These are phyloP conservation scores for Lathamus discolor DNA, from an alignment of 2,113 vertebrate genomes.

Conservation along the genomic window DNA sequence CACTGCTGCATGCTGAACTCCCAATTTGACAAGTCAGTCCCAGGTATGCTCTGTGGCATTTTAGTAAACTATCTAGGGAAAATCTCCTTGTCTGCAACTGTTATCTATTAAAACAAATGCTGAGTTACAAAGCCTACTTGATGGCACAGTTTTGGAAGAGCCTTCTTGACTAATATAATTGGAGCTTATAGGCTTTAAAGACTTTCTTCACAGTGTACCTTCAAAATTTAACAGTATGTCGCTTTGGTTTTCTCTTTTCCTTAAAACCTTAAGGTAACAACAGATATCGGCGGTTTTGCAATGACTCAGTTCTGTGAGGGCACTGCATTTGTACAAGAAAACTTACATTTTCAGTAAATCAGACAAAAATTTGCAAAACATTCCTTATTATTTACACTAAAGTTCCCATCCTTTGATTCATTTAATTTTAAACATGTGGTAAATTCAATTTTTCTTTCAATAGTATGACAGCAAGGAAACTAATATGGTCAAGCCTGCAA, in stretches of 20 bases:
- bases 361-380: neutral
- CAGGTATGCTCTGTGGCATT: neutral
- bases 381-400: neutral
- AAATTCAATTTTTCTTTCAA: neutral
- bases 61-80: neutral
- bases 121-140: neutral
- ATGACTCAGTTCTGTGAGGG: fast-evolving
- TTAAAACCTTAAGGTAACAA: neutral
- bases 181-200: neutral
- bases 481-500: neutral
- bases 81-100: neutral
- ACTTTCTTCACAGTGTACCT: neutral
- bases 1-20: neutral
- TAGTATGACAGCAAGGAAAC: neutral
- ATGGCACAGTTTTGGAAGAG: neutral
- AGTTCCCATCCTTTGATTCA: neutral
- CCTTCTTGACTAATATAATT: neutral
- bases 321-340: neutral
- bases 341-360: neutral
- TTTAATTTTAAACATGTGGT: neutral
- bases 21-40: neutral
- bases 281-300: neutral
- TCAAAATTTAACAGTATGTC: neutral
- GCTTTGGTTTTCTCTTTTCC: neutral
- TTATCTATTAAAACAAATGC: neutral